Evolutionary conservation across 1,140 invertebrate species (phyloP), one percentile per base, ranked within the genome.

Genomic region (Panulirus ornatus): DNA sequence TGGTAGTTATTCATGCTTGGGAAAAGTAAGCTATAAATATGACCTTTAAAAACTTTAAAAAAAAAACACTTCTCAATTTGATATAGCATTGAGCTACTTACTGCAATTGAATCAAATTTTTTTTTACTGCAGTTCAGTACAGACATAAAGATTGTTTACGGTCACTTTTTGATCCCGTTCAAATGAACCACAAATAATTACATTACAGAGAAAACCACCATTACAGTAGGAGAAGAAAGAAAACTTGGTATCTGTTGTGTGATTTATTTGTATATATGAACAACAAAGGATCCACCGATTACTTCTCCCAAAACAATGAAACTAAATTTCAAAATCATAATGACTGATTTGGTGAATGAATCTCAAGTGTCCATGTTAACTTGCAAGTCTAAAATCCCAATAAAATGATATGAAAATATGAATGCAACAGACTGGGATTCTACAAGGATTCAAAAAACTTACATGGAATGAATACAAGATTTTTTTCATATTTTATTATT

Each of bases 231-330:
- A 54, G 79, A 38, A 30, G 16, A 40, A 19, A 73, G 75, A 85
- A 66, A 70, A 54, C 70, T n/a, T 30, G 22, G 14, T 70, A 36
- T 19, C 38, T 42, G 34, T 86, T 75, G 84, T 75, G 84, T 76
- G 71, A 86, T 86, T 86, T 86, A 86, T 86, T n/a, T 86, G 66
- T 36, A 73, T 84, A 84, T 73, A 73, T 73, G 71, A 76, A 86
- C 51, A 84, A 83, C 54, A 85, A 75, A 86, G 71, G 44, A 75
- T 54, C 47, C 84, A 83, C 81, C 36, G 36, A 83, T 83, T 63
- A 66, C 66, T 83, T 58, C 51, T 83, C 81, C 81, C 81, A 83
- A 36, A 66, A 83, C 81, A 83, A 58, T 83, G 22, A 83, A 83
- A 83, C 22, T 11, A 83, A 83, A 83, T 63, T 40, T n/a, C 81